Evolutionary conservation across 2,797 vertebrate genomes (phyloP).

Genomic region (Phrynocephalus forsythii): DNA sequence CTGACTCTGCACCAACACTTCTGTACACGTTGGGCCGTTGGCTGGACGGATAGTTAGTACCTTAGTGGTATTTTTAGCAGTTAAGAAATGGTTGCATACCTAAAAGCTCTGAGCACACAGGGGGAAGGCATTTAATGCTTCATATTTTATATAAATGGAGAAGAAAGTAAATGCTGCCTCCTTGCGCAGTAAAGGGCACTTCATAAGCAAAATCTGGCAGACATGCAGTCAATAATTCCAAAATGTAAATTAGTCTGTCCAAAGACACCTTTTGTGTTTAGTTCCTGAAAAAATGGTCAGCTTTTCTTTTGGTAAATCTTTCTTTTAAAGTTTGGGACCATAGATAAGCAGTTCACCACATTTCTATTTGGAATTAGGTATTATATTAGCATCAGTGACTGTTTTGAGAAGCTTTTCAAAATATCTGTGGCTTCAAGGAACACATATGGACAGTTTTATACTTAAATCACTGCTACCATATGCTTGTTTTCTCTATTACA

Average conservation of each 20-base stretch:
- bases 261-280: constrained; percentile 65
- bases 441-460: constrained; percentile 45
- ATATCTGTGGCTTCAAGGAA: constrained; percentile 68
- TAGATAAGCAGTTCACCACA: constrained; percentile 68
- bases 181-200: constrained; percentile 51
- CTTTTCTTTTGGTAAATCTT: constrained; percentile 71
- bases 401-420: constrained; percentile 62
- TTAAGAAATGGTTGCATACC: not conserved
- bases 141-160: constrained; percentile 42
- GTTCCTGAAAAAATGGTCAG: constrained; percentile 64
- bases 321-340: constrained; percentile 69
- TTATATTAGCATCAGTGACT: constrained; percentile 67
- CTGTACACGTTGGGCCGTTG: not conserved
- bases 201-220: constrained; percentile 67
- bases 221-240: constrained; percentile 63
- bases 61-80: not conserved
- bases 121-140: constrained; percentile 17
- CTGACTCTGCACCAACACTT: constrained; percentile 12
- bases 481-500: constrained; percentile 42
- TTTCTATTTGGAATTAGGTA: constrained; percentile 66
- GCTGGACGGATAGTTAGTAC: not conserved
- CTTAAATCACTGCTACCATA: constrained; percentile 49
- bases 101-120: not conserved
- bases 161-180: constrained; percentile 45
- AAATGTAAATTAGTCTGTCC: constrained; percentile 73